Conservation (phyloP, 2,113 vertebrate genomes). For the Otis tarda region DNA sequence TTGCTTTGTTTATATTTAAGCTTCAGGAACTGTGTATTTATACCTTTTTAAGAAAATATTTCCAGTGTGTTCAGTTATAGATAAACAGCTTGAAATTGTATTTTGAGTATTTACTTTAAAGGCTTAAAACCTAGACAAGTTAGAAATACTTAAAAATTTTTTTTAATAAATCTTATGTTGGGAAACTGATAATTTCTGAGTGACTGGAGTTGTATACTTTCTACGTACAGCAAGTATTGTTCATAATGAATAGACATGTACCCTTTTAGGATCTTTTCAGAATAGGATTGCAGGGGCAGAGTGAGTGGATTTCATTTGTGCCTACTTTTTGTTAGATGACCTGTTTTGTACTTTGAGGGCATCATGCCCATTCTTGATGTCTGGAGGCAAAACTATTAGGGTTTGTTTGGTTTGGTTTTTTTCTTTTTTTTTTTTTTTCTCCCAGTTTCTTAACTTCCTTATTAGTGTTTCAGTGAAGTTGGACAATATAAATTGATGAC, state of each 20-base stretch:
- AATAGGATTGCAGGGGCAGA: rapidly evolving
- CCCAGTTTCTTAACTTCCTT: neutral
- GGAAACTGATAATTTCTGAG: neutral
- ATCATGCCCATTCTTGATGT: neutral
- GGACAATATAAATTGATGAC: neutral
- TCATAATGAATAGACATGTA: rapidly evolving
- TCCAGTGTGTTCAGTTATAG: neutral
- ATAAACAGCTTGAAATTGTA: neutral
- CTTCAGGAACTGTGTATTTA: neutral
- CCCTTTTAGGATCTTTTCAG: neutral
- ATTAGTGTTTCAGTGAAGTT: neutral
- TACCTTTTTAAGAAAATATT: neutral
- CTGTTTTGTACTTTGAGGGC: neutral
- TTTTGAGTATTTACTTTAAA: neutral
- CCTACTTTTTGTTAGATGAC: neutral
- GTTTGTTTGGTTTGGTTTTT: neutral
- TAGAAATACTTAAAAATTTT: neutral
- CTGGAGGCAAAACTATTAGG: neutral
- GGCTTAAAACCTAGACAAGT: neutral
- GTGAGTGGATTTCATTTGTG: neutral
- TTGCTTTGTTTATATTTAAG: neutral
- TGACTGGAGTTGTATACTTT: neutral
- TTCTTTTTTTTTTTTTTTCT: too few relatives aligned
- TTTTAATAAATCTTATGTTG: neutral
- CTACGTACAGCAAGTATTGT: neutral